phyloP scores from a whole-genome alignment of 2,113 vertebrate genomes.

The Petroica traversi region DNA sequence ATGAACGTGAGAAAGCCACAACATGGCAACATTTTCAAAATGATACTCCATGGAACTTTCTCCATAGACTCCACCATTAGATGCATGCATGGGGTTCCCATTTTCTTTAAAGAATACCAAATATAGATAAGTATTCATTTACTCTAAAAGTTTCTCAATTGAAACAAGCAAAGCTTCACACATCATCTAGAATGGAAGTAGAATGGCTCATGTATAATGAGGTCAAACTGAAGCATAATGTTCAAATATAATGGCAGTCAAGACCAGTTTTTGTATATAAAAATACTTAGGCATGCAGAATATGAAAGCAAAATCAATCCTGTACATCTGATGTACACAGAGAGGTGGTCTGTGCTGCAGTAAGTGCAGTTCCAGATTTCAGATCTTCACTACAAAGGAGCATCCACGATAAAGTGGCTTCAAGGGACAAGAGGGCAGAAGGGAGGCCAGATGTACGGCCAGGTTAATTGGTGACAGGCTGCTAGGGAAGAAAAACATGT shows the following conservation, averaged over 20 bases:
- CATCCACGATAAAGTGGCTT: slow-evolving; percentile 61
- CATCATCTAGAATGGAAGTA: slow-evolving; percentile 32
- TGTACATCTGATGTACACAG: slow-evolving; percentile 43
- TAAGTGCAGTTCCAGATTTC: slow-evolving; percentile 67
- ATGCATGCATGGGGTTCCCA: slow-evolving; percentile 14
- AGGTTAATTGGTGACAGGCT: slow-evolving; percentile 67
- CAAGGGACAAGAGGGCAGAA: slow-evolving; percentile 62
- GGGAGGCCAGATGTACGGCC: slow-evolving; percentile 57
- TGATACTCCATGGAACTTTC: not conserved
- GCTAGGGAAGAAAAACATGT: slow-evolving; percentile 66
- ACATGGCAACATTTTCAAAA: not conserved
- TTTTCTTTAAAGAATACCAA: slow-evolving; percentile 33
- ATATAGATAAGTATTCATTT: slow-evolving; percentile 6
- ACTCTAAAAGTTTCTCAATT: slow-evolving; percentile 40
- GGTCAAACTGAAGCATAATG: slow-evolving; percentile 54
- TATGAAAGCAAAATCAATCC: slow-evolving; percentile 55
- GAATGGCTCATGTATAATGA: slow-evolving; percentile 54
- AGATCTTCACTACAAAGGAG: slow-evolving; percentile 68
- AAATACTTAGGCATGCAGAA: slow-evolving; percentile 48
- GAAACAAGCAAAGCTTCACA: slow-evolving; percentile 66
- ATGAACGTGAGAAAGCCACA: slow-evolving; percentile 13
- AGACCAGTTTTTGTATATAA: slow-evolving; percentile 37
- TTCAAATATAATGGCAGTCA: slow-evolving; percentile 45
- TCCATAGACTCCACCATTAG: slow-evolving; percentile 11
- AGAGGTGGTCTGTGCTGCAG: slow-evolving; percentile 63